These are phyloP conservation scores for Polietes domitor DNA, from an alignment of 2,888 invertebrate species.

Conservation along the genomic window DNA sequence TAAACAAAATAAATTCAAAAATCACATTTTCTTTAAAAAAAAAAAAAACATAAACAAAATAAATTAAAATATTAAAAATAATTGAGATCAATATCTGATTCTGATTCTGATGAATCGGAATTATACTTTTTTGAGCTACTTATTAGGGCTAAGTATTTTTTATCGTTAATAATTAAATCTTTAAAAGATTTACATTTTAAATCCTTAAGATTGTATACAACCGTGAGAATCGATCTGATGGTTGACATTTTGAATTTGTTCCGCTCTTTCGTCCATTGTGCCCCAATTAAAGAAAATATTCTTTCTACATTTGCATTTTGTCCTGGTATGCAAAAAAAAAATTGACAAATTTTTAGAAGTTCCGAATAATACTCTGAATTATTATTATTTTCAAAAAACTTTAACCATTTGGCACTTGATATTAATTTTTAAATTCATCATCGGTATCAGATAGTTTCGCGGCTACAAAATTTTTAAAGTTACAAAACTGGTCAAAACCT, in stretches of 20 bases:
- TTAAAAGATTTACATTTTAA: background rate
- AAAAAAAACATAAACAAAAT: too few species aligned
- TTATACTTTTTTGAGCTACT: too few species aligned
- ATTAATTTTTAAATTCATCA: background rate
- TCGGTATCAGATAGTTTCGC: background rate
- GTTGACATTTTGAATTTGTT: conserved; percentile 4
- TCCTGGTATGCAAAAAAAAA: conserved; percentile 3
- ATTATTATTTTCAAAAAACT: background rate
- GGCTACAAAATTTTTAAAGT: background rate
- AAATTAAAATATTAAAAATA: too few species aligned
- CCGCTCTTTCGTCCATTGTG: background rate
- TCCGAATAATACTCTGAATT: background rate
- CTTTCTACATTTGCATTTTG: conserved; percentile 6
- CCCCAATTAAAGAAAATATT: background rate
- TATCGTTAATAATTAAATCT: too few species aligned
- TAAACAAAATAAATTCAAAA: too few species aligned
- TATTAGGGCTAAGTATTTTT: too few species aligned
- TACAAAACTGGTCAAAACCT: conserved; percentile 2
- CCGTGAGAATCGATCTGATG: background rate
- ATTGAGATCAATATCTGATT: too few species aligned
- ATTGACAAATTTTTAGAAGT: background rate
- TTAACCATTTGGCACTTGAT: background rate
- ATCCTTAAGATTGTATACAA: background rate
- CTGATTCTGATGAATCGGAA: too few species aligned
- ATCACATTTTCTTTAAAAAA: too few species aligned